Evolutionary conservation across 2,113 vertebrate genomes (phyloP).

Genomic region (Eudyptes chrysolophus): DNA sequence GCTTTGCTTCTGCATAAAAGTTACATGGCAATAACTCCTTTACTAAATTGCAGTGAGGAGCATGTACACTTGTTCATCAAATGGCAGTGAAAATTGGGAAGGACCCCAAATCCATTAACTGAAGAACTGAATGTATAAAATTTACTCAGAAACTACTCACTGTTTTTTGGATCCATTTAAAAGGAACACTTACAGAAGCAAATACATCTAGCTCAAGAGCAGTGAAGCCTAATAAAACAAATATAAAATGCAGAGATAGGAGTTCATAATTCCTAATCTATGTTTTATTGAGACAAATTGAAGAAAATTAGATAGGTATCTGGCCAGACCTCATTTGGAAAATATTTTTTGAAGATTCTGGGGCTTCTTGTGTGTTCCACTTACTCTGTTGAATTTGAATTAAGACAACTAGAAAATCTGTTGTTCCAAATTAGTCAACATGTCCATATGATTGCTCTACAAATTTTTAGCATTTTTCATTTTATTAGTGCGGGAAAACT

Average conservation of each 20-base stretch:
- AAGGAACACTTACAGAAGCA: neutral
- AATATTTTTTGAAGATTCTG: neutral
- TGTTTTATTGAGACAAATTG: neutral
- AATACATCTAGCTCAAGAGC: neutral
- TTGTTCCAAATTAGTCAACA: neutral
- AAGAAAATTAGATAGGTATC: neutral
- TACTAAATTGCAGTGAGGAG: neutral
- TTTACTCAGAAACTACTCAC: neutral
- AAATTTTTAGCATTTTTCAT: neutral
- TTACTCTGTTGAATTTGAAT: neutral
- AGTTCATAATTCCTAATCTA: neutral
- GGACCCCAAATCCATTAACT: neutral
- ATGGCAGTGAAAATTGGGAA: neutral
- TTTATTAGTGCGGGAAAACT: neutral
- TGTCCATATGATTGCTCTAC: neutral
- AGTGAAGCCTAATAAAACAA: neutral
- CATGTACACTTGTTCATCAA: neutral
- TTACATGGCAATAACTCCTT: neutral
- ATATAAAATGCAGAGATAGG: neutral
- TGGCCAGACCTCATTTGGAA: neutral
- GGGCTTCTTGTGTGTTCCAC: neutral
- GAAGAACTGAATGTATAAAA: neutral
- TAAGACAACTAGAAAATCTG: neutral
- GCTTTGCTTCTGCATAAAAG: neutral
- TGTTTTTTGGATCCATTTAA: neutral